A percentile compares a stretch with the other conserved stretches of the same genome.
Conservation (phyloP, 1,140 invertebrate species). For the Megalopta genalis region DNA sequence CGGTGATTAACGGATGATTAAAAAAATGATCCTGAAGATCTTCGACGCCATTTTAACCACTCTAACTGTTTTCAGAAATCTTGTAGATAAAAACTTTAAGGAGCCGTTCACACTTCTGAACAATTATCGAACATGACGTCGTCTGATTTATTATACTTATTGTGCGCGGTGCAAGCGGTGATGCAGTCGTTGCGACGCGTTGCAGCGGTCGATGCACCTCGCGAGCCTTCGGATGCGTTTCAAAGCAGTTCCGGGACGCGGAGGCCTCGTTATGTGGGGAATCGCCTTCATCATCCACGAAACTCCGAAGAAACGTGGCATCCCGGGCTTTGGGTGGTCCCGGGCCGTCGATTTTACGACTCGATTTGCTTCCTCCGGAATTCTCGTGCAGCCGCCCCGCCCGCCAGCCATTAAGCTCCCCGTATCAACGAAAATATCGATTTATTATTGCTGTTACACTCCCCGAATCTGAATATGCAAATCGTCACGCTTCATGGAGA, state of each 20-base stretch:
- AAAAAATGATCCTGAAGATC: too few relatives aligned
- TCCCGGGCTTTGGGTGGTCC: conserved; percentile 65
- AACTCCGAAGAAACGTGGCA: conserved; percentile 64
- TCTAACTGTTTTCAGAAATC: too few relatives aligned
- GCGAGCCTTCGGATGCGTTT: conserved; percentile 18
- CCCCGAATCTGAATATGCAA: not conserved
- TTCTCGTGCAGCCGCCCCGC: not conserved
- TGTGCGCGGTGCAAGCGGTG: conserved; percentile 3
- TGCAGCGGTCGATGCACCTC: not conserved
- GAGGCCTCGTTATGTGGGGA: conserved; percentile 59
- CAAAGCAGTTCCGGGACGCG: conserved; percentile 19
- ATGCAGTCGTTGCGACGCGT: not conserved
- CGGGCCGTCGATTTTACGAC: conserved; percentile 62
- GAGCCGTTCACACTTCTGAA: conserved; percentile 4
- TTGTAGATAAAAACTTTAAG: not conserved
- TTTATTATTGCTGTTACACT: not conserved
- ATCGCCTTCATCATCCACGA: conserved; percentile 68
- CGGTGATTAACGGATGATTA: too few relatives aligned
- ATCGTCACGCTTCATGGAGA: too few relatives aligned
- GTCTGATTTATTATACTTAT: conserved; percentile 25
- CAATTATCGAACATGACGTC: conserved; percentile 33
- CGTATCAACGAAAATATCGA: conserved; percentile 8
- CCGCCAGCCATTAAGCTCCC: conserved; percentile 20
- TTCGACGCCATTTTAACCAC: too few relatives aligned
- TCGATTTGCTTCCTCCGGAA: conserved; percentile 49